phyloP scores from a whole-genome alignment of 2,113 vertebrate species.

The Pachyramphus minor region DNA sequence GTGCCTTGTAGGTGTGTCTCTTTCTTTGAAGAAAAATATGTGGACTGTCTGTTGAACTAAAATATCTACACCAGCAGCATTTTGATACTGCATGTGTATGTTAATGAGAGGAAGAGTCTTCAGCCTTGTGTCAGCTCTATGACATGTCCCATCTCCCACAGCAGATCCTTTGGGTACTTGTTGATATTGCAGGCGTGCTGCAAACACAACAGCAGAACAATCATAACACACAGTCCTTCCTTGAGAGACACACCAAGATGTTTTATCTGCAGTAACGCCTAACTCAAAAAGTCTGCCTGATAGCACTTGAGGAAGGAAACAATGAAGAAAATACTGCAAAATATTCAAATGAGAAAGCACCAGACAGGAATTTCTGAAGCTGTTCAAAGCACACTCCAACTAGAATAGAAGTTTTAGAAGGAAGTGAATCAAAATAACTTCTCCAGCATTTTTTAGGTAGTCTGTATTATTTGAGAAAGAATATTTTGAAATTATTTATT shows the following conservation, averaged over 20 bases:
- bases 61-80: not conserved
- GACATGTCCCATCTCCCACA: no score
- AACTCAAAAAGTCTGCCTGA: not conserved
- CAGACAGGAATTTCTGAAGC: not conserved
- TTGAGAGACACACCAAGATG: not conserved
- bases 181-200: not conserved
- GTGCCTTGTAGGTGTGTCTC: not conserved
- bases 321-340: not conserved
- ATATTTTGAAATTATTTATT: constrained; percentile 2
- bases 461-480: constrained; percentile 1
- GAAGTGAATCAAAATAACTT: constrained; percentile 1
- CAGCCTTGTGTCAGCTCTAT: not conserved
- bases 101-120: not conserved
- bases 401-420: not conserved
- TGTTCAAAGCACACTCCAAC: not conserved
- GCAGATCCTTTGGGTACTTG: not conserved
- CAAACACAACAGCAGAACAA: not conserved
- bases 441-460: not conserved
- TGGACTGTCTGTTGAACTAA: not conserved
- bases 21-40: not conserved
- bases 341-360: constrained; percentile 18
- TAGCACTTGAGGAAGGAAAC: constrained; percentile 4
- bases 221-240: not conserved
- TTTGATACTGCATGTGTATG: not conserved
- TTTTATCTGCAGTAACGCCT: not conserved